Evolutionary conservation across 2,888 invertebrate genomes (phyloP), one percentile per base, ranked within the genome.

Genomic region (Cordilura impudica): DNA sequence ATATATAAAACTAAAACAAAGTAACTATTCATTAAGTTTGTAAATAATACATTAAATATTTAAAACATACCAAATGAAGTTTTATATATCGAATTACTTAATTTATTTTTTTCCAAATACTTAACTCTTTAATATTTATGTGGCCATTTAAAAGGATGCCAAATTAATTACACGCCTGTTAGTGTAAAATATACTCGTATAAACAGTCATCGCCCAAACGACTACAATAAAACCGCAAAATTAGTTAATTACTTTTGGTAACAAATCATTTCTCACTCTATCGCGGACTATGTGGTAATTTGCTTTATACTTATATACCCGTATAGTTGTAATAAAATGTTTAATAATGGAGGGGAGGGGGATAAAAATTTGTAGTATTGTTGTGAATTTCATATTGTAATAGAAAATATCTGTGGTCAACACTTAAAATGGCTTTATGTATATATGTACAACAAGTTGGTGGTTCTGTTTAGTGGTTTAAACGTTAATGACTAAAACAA

Each of bases 331-430:
- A 31, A n/a, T n/a, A n/a, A 16, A 12, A 12, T 16, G 54, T 14
- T 39, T n/a, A 39, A 39, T n/a, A 39, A 2, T 31, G 14, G 8
- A n/a, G 29, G 54, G 10, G 54, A 26, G 19, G 4, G 1, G 29
- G 10, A 12, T 43, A n/a, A 12, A 31, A 7, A 29, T 31, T 26
- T 63, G 45, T 39, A 10, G 23, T 26, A 8, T n/a, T 43, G 43
- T 45, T 6, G 8, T 14, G 67, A 31, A 43, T 60, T 74, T 78
- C 74, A 47, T 61, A 75, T 75, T 79, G 71, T 66, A 70, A 71
- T 66, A 26, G 61, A 51, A 79, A 79, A 75, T 75, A 67, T 63
- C 8, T 79, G 71, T 70, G 79, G 79, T 75, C 71, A 71, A 67
- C 45, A 67, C 61, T 74, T 74, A 47, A 53, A 66, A 73, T 49